These are phyloP conservation scores for Stictocephala bisonia DNA, from an alignment of 2,888 invertebrate species.

Conservation along the genomic window DNA sequence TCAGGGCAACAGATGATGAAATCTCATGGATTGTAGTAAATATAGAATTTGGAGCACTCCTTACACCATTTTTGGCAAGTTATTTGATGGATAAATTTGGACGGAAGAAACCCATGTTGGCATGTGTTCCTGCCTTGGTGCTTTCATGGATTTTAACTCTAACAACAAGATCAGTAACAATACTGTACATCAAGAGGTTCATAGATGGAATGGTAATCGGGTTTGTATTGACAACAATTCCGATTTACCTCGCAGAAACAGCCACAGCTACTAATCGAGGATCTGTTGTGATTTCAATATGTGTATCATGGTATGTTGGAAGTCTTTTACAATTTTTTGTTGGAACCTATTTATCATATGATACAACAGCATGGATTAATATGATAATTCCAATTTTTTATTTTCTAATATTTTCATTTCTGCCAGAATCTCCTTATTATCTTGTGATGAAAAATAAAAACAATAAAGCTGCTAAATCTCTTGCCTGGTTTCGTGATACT, in stretches of 20 bases:
- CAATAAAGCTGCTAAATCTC: conserved; percentile 64
- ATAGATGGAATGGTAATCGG: conserved; percentile 46
- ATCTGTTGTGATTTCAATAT: background rate
- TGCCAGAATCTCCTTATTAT: conserved; percentile 73
- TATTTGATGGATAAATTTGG: conserved; percentile 29
- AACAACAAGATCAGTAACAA: conserved; percentile 19
- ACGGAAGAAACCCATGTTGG: conserved; percentile 5
- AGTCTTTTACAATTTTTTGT: conserved; percentile 5
- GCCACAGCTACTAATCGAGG: conserved; percentile 40
- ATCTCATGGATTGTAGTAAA: conserved; percentile 21
- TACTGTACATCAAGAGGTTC: conserved; percentile 16
- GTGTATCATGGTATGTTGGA: conserved; percentile 21
- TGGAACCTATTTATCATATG: conserved; percentile 27
- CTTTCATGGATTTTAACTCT: conserved; percentile 25
- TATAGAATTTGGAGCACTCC: conserved; percentile 14
- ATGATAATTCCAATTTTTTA: conserved; percentile 61
- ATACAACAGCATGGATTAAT: conserved; percentile 7
- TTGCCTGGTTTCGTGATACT: conserved; percentile 51
- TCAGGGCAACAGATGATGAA: conserved; percentile 9
- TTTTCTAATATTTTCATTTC: conserved; percentile 66
- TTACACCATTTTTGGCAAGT: conserved; percentile 16
- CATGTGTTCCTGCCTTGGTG: background rate
- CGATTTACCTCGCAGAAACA: conserved; percentile 57
- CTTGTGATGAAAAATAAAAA: conserved; percentile 68
- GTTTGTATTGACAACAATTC: conserved; percentile 55